Evolutionary conservation across 2,888 invertebrate species (phyloP).

Genomic region (Hipparchia sbordonii): DNA sequence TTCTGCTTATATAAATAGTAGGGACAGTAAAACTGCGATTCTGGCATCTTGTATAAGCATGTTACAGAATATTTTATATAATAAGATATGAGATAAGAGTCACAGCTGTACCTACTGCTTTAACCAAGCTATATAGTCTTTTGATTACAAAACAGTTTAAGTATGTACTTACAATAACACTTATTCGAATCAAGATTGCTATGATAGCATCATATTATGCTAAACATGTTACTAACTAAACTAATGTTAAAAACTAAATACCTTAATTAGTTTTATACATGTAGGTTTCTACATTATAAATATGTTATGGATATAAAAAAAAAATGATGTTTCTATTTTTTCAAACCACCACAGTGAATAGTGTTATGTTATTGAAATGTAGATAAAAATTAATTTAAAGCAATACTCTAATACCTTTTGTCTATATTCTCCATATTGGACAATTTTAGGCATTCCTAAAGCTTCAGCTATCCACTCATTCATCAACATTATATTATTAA

Average conservation of each 20-base stretch:
- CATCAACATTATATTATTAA: background rate
- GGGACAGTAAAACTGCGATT: background rate
- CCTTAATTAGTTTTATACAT: too few species aligned
- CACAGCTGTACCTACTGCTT: background rate
- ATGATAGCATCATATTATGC: background rate
- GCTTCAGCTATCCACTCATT: too few species aligned
- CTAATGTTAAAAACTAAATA: background rate
- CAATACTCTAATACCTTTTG: too few species aligned
- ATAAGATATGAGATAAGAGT: background rate
- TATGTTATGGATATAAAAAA: background rate
- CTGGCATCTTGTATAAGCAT: slow-evolving; percentile 19
- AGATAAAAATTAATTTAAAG: too few species aligned
- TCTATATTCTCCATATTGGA: too few species aligned
- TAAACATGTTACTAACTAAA: background rate
- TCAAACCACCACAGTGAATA: too few species aligned
- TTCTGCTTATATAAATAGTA: slow-evolving; percentile 11
- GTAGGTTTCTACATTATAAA: too few species aligned
- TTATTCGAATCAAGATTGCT: background rate
- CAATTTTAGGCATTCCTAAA: too few species aligned
- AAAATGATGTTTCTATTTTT: too few species aligned
- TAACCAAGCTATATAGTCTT: background rate
- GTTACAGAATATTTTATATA: slow-evolving; percentile 19
- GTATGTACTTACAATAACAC: background rate
- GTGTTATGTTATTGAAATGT: too few species aligned
- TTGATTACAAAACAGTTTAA: background rate